Base-by-base conservation (phyloP, 1,140 invertebrate species). In the Penaeus vannamei region DNA sequence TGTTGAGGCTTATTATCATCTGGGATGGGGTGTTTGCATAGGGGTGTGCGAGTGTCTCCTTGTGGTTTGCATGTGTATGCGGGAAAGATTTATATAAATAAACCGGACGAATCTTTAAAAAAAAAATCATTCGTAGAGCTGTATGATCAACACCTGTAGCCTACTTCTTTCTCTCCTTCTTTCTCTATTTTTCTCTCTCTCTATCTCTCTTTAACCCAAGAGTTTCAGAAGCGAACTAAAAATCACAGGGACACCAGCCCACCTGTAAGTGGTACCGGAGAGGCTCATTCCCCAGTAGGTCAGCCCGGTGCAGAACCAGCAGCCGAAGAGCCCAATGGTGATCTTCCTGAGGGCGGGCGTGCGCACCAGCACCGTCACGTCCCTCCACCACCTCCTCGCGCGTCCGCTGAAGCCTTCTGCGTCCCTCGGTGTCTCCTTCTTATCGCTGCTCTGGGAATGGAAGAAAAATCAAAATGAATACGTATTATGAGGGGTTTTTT, bases 221-320 rank as follows among this genome's bases (percentile, higher is more conserved):
- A 22, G n/a, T 53, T n/a, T 23, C 46, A 23, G 22, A 17, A 42
- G 22, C 20, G 14, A 20, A 32, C 23, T 77, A 59, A 23, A 84
- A 66, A n/a, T 69, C 1, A 26, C 60, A 69, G 12, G 26, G 19
- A 66, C 60, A 36, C 8, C 46, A 17, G 22, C 29, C 23, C 22
- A 90, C 90, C 85, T 90, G 69, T 84, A 90, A 29, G 90, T 83
- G 2, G 85, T 84, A 10, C 90, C 90, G 7, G 90, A 86, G 36
- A 94, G 96, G 96, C 0, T 96, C 96, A 97, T 92, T 1, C 96
- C 97, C 91, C 97, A 97, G 92, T 97, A 97, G 10, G 96, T 92
- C 32, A 93, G 83, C 36, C 93, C 92, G 22, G 92, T 92, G 85
- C 92, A 93, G 93, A 94, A 96, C 96, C 96, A 97, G 92, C 96